Evolutionary conservation across 2,113 vertebrate species (phyloP).

Genomic region (Pavo muticus): DNA sequence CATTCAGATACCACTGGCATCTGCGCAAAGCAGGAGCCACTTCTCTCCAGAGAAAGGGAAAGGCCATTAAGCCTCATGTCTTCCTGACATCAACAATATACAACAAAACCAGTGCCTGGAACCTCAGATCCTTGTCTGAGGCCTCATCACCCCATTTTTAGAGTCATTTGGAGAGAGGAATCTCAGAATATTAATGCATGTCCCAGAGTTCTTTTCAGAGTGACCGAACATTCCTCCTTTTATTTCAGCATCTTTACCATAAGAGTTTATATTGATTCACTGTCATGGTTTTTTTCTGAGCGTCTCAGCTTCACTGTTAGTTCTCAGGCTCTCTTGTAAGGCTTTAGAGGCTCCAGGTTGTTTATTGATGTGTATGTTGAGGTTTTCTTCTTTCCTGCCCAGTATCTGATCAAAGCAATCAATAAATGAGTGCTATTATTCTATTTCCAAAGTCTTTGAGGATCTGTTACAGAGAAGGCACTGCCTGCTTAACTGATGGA

Average conservation of each 20-base stretch:
- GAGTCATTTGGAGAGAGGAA: neutral
- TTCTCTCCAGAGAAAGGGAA: neutral
- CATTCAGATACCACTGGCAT: neutral
- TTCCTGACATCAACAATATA: neutral
- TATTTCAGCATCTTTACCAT: conserved; percentile 36
- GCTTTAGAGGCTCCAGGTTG: conserved; percentile 49
- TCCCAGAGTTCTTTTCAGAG: conserved; percentile 1
- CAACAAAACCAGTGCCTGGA: neutral
- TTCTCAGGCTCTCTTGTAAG: conserved; percentile 19
- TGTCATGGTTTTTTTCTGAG: conserved; percentile 54
- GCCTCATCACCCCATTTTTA: neutral
- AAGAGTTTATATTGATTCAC: conserved; percentile 49
- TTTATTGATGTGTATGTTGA: conserved; percentile 47
- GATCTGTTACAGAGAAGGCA: neutral
- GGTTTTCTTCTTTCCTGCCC: conserved; percentile 44
- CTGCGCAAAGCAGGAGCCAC: neutral
- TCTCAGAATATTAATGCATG: conserved; percentile 3
- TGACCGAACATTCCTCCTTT: neutral
- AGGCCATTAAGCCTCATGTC: neutral
- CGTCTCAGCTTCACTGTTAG: neutral
- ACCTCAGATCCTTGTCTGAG: neutral
- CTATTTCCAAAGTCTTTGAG: conserved; percentile 57
- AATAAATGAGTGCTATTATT: conserved; percentile 61
- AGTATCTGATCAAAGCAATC: conserved; percentile 65
- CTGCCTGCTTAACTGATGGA: conserved; percentile 40